Evolutionary conservation across 2,113 vertebrate species (phyloP), one percentile per base, ranked within the genome.

Genomic region (Xiphophorus maculatus): DNA sequence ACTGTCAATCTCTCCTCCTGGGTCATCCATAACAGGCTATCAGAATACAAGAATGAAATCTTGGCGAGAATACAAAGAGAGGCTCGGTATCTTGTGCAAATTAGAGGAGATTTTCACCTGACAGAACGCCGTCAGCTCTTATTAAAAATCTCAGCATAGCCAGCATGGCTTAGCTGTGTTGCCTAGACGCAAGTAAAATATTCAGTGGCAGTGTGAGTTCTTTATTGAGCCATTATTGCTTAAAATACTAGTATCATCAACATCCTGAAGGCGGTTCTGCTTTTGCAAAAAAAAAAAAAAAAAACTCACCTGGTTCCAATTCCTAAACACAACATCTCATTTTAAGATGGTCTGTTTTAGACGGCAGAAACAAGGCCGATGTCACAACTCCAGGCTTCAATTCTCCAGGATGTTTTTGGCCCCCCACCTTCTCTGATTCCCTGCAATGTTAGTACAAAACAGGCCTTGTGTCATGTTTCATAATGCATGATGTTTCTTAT

Each of bases 401-500:
- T 72, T 72, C 73, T 67, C 25, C 35, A 44, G 19, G 66, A 77
- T 87, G 81, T 82, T 89, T 69, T 37, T 69, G 76, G 74, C 79
- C 80, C 25, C 25, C 51, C 22, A 7, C 22, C 22, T 22, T 8
- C 15, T 25, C 25, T 0, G 3, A 58, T n/a, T 25, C 51, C 82
- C 77, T 44, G 71, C 77, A 17, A 74, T 69, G 71, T 73, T 81
- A 6, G 30, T 27, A 69, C 29, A 66, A 77, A 80, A 70, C 64
- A 22, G 30, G 66, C 63, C 66, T 68, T 13, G n/a, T 82, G 81
- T 87, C 77, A 77, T 48, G n/a, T 82, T 91, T 74, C 66, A 89
- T 88, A 87, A 88, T 88, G 82, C 79, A 88, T 77, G n/a, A 82
- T 73, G 82, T 87, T 70, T 76, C 61, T 77, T 71, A 64, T 51